Evolutionary conservation across 2,888 invertebrate genomes (phyloP).

Genomic region (Linnaemya tessellans): DNA sequence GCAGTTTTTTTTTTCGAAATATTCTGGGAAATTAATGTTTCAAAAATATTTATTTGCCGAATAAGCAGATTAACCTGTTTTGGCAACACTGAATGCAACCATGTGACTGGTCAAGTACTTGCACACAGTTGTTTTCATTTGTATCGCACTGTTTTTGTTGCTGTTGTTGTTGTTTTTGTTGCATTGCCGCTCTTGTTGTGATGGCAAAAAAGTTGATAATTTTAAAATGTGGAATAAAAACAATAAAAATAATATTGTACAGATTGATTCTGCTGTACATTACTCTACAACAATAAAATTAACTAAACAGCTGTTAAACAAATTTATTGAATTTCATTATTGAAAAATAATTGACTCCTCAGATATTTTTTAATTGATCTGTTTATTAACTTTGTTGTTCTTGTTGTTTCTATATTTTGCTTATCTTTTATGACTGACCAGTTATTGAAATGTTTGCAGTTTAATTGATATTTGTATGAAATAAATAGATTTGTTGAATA

Average conservation of each 20-base stretch:
- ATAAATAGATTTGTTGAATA: constrained; percentile 22
- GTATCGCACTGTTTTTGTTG: neutral
- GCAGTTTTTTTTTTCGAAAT: too few relatives aligned
- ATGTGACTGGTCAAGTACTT: constrained; percentile 48
- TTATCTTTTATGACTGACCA: constrained; percentile 14
- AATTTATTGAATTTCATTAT: constrained; percentile 59
- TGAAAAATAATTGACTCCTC: constrained; percentile 39
- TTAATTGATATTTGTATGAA: constrained; percentile 43
- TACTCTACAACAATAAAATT: constrained; percentile 24
- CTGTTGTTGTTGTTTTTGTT: constrained; percentile 25
- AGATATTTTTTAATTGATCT: constrained; percentile 32
- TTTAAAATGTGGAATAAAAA: neutral
- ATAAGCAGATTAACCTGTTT: too few relatives aligned
- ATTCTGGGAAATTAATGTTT: too few relatives aligned
- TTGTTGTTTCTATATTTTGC: neutral
- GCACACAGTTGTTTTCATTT: constrained; percentile 10
- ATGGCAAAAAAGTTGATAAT: constrained; percentile 16
- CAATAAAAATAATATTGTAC: neutral
- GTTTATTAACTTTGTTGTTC: neutral
- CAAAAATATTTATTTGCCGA: too few relatives aligned
- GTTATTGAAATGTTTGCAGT: constrained; percentile 36
- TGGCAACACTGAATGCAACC: constrained; percentile 23
- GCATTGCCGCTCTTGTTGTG: constrained; percentile 20
- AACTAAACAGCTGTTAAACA: constrained; percentile 58
- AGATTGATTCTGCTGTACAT: constrained; percentile 10